Evolutionary conservation across 2,113 vertebrate species (phyloP).

Genomic region (Porphyrio hochstetteri): DNA sequence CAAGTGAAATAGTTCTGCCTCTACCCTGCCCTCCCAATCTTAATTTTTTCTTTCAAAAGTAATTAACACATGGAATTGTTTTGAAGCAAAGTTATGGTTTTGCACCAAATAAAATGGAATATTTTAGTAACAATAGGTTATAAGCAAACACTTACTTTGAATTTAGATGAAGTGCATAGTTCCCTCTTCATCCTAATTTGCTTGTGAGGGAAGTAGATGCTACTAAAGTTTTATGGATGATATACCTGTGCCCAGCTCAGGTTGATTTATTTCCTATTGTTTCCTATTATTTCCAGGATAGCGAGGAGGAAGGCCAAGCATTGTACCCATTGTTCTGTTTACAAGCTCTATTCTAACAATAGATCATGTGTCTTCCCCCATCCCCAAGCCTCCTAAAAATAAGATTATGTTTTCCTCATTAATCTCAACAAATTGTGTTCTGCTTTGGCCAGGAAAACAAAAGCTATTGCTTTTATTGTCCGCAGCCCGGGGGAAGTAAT

Average conservation of each 20-base stretch:
- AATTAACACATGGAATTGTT: neutral
- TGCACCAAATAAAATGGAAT: neutral
- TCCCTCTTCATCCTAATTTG: neutral
- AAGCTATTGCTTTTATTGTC: neutral
- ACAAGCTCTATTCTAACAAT: neutral
- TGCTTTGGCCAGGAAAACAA: neutral
- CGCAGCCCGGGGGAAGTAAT: neutral
- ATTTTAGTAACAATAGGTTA: neutral
- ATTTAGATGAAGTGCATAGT: neutral
- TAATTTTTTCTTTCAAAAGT: neutral
- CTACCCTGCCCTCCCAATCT: neutral
- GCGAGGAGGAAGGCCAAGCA: neutral
- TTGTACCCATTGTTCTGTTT: neutral
- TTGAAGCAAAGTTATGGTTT: neutral
- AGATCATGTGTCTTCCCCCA: neutral
- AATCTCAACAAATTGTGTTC: neutral
- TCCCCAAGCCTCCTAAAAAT: conserved; percentile 9
- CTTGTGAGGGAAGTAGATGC: neutral
- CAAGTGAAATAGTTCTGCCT: neutral
- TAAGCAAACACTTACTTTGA: neutral
- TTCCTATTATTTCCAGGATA: neutral
- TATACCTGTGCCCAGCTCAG: neutral
- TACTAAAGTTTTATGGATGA: neutral
- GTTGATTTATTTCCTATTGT: conserved; percentile 17
- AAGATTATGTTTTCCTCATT: conserved; percentile 6